A percentile compares a stretch with the other conserved stretches of the same genome.
Conservation (phyloP, 1,140 invertebrate species). For the Drosophila tani region DNA sequence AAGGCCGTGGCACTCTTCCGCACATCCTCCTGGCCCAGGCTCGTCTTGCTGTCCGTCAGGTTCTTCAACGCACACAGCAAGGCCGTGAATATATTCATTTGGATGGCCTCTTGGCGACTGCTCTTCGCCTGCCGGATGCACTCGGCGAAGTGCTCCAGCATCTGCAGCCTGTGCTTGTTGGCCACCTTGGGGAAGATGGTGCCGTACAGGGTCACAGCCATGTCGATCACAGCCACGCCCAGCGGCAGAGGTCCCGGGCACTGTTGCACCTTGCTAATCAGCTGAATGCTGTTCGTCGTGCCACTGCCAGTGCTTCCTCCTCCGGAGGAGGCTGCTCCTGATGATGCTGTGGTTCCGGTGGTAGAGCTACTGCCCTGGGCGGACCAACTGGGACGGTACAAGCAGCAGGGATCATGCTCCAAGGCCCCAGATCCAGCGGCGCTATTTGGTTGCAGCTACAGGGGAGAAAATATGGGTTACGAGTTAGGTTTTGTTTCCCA, state of each 20-base stretch:
- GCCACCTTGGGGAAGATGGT: conserved; percentile 97
- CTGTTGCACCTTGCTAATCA: conserved; percentile 74
- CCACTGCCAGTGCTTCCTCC: conserved; percentile 9
- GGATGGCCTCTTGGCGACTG: conserved; percentile 96
- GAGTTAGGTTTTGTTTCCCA: background rate
- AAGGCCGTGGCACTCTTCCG: conserved; percentile 93
- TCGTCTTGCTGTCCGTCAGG: conserved; percentile 94
- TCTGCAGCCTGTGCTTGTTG: conserved; percentile 97
- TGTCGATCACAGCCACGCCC: conserved; percentile 98
- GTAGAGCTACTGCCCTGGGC: conserved; percentile 86
- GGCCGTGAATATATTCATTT: conserved; percentile 98
- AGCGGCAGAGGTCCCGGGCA: conserved; percentile 93
- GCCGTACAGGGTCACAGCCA: conserved; percentile 96
- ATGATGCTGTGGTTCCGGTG: conserved; percentile 3
- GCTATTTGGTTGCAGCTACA: conserved; percentile 94
- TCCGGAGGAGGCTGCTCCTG: conserved; percentile 9
- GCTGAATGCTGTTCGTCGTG: conserved; percentile 80
- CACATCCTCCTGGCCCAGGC: conserved; percentile 95
- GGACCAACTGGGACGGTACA: conserved; percentile 88
- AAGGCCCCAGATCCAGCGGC: conserved; percentile 97
- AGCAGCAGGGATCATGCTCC: conserved; percentile 97
- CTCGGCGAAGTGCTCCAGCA: conserved; percentile 98
- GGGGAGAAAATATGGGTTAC: background rate
- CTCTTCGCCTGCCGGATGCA: conserved; percentile 97
- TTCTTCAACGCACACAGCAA: conserved; percentile 95